Base-by-base conservation (phyloP, 2,113 vertebrate genomes). In the Platysteira castanea region DNA sequence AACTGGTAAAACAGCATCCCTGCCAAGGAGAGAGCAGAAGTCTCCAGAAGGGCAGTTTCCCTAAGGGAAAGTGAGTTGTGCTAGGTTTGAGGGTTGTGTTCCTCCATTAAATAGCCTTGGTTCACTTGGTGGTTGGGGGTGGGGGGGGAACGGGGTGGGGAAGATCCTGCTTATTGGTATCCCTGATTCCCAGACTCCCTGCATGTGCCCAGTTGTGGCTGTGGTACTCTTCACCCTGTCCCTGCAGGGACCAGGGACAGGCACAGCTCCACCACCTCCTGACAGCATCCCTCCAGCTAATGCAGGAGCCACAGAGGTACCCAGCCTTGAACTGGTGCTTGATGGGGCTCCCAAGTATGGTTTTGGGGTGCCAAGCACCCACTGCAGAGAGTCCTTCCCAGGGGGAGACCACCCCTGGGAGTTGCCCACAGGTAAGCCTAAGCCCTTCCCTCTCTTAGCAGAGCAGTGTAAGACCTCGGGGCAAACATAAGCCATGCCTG, bases 191-290 rank as follows among this genome's bases (percentile, higher is more conserved):
- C 7, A 6, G 30, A 28, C 4, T 21, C 6, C 41, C 13, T 13
- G 31, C 9, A 4, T 4, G 19, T 56, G 22, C 24, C 28, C 0
- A 0, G 27, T 26, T 9, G 1, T 47, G 44, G 54, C 44, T 57
- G 19, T 22, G 39, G 24, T 50, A 22, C 37, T 59, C 7, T 26
- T 26, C 15, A 42, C 11, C 16, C 19, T 46, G 60, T 18, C 15
- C 68, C 56, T 84, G 17, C 3, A 7, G 23, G 30, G 31, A 21
- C 35, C 1, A 8, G 41, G 50, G 56, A 21, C 16, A 37, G 30
- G 15, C 33, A 56, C 10, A 14, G 44, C 39, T 76, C 53, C 18
- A 44, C 18, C 9, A 8, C n/a, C 16, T 11, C 11, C 44, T 15
- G 47, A 20, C 15, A 47, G 82, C 56, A 76, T 49, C 73, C 27